These are phyloP conservation scores for Dryobota labecula DNA, from an alignment of 2,888 invertebrate genomes.

Conservation along the genomic window DNA sequence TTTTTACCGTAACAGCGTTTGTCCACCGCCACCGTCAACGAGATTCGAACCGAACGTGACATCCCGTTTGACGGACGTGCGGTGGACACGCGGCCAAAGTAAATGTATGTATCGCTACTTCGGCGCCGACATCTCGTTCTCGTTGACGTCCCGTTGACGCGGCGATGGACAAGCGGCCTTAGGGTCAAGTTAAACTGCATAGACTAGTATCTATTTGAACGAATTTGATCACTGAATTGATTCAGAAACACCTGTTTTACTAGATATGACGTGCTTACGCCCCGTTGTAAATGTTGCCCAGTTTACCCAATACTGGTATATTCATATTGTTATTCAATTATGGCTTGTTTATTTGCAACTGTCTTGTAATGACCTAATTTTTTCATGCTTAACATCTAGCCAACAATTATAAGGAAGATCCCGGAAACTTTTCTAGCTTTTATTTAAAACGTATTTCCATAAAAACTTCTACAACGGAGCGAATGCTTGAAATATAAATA, in stretches of 20 bases:
- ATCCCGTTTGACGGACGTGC: too few relatives aligned
- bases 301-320: neutral
- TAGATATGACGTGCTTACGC: constrained; percentile 35
- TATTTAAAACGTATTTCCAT: neutral
- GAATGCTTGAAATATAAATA: constrained; percentile 48
- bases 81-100: too few relatives aligned
- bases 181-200: constrained; percentile 46
- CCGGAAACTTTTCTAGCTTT: neutral
- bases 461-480: constrained; percentile 46
- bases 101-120: too few relatives aligned
- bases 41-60: too few relatives aligned
- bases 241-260: constrained; percentile 50
- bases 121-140: too few relatives aligned
- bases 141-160: too few relatives aligned
- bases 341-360: neutral
- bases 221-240: constrained; percentile 67
- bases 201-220: constrained; percentile 56
- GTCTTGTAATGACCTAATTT: neutral
- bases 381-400: neutral
- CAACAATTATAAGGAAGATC: neutral
- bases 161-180: too few relatives aligned
- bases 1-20: neutral
- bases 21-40: too few relatives aligned
- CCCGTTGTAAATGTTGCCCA: constrained; percentile 28
- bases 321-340: neutral